These are phyloP conservation scores for Apaloderma vittatum DNA, from an alignment of 2,113 vertebrate species.

Conservation along the genomic window DNA sequence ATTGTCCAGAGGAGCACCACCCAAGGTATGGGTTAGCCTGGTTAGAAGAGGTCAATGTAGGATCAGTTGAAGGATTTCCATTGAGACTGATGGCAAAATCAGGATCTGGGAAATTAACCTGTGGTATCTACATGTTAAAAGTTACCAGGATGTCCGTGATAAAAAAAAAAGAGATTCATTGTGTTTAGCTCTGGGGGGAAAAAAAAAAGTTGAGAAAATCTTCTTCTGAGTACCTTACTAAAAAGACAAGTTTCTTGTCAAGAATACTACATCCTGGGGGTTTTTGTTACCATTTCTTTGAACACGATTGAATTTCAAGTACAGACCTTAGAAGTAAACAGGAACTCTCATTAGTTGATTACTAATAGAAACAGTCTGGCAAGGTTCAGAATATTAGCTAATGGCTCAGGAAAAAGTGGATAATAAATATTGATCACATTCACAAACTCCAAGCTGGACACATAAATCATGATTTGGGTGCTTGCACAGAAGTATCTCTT, in stretches of 20 bases:
- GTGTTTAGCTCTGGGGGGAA: background rate
- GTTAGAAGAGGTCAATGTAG: background rate
- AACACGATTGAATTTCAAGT: background rate
- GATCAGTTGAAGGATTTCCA: background rate
- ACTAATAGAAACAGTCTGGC: background rate
- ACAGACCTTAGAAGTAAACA: background rate
- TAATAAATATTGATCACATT: slow-evolving; percentile 36
- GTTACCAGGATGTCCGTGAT: background rate
- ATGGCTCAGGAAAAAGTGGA: background rate
- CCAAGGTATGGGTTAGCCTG: background rate
- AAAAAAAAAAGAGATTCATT: background rate
- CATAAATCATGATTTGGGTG: slow-evolving; percentile 10
- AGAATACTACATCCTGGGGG: accelerated
- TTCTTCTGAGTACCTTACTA: background rate
- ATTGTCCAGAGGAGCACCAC: background rate
- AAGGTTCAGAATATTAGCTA: background rate
- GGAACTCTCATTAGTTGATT: background rate
- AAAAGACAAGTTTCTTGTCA: background rate
- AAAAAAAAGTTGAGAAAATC: background rate
- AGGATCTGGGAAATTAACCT: background rate
- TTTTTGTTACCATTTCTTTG: background rate
- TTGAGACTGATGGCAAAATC: background rate
- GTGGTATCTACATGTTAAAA: background rate
- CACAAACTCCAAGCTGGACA: background rate
- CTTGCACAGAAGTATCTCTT: background rate